phyloP scores from a whole-genome alignment of 2,113 vertebrate genomes.

The Cricetomys ansorgei region DNA sequence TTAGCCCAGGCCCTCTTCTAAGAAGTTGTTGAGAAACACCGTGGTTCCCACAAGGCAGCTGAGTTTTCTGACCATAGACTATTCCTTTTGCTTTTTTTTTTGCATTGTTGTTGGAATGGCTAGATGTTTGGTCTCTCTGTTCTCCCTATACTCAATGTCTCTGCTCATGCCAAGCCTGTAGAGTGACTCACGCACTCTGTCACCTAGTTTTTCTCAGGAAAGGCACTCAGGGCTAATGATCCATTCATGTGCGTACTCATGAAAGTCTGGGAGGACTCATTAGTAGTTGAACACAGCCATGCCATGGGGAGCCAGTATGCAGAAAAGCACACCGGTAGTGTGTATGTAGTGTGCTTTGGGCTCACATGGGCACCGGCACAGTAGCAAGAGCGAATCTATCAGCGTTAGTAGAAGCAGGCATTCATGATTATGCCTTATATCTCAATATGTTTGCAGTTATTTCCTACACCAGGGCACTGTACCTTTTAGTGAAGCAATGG shows the following conservation, averaged over 20 bases:
- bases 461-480: rapidly evolving
- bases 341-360: no score
- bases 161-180: background rate
- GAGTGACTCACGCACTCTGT: rapidly evolving
- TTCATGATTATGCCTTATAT: background rate
- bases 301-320: no score
- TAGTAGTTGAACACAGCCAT: background rate
- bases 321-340: rapidly evolving
- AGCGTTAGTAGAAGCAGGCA: background rate
- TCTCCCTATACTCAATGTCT: background rate
- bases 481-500: background rate
- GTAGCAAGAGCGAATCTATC: background rate
- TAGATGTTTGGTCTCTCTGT: background rate
- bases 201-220: background rate
- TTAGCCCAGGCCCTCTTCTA: background rate
- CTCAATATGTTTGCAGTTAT: background rate
- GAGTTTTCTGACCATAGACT: background rate
- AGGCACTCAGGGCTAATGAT: background rate
- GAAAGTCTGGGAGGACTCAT: background rate
- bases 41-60: background rate
- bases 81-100: background rate
- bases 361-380: background rate
- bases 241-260: background rate
- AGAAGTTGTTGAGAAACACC: background rate
- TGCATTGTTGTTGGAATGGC: no score